Evolutionary conservation across 2,888 invertebrate species (phyloP), one percentile per base, ranked within the genome.

Genomic region (Linnaemya tessellans): DNA sequence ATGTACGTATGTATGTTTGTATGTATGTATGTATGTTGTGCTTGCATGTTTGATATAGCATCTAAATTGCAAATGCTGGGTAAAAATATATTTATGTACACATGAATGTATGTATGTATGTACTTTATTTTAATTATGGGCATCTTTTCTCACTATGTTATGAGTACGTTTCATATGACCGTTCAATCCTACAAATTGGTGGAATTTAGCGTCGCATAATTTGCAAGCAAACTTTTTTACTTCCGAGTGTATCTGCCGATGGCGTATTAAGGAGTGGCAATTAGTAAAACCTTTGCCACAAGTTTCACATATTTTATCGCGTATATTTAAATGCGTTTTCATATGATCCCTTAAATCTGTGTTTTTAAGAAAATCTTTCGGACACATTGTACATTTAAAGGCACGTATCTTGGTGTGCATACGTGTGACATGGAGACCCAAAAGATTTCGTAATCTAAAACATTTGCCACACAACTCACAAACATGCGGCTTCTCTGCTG

Each of bases 151-250:
- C 11, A 84, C 84, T 35, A 82, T 90, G 87, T 90, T 90, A 62
- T 91, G 91, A 0, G 90, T 90, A 4, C 91, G 90, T 80, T 91
- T 91, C 91, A 91, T 90, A 38, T 91, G 91, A 8, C 90, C 89
- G 54, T 91, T 91, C 0, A 91, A 86, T 5, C 91, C 91, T 2
- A 91, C 91, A 87, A 91, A 91, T 71, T 91, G 91, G 49, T 91
- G 90, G 54, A 91, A 91, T 62, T 89, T 84, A 0, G 90, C 84
- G 11, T 90, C 90, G 78, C 91, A 91, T 10, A 91, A 84, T 78
- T 90, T 91, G 56, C 91, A 91, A 0, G 74, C 90, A 68, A 90
- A 91, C 65, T 90, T 90, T 43, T 91, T 91, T 4, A 91, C 80
- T 74, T 89, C 90, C 0, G 91, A 87, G 71, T 91, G 91, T 22